Percentiles rank a stretch among this genome's conserved stretches.
phyloP scores from a whole-genome alignment of 2,797 vertebrate genomes.

The Coregonus suidteri region DNA sequence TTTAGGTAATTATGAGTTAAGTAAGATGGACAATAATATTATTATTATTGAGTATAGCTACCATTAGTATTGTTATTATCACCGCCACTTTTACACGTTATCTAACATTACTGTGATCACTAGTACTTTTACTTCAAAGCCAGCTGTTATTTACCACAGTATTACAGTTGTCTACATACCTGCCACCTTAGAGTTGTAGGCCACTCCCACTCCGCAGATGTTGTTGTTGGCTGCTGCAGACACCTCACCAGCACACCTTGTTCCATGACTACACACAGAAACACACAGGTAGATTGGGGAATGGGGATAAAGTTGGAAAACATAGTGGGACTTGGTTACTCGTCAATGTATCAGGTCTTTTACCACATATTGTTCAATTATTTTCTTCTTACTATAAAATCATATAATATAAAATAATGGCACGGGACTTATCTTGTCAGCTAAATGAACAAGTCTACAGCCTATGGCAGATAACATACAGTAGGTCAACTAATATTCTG shows the following conservation, averaged over 20 bases:
- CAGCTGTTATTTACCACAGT: neutral
- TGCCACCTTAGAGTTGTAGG: conserved; percentile 97
- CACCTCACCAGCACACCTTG: conserved; percentile 96
- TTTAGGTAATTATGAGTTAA: too few species aligned
- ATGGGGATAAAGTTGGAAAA: neutral
- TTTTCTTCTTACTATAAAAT: too few species aligned
- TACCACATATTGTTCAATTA: too few species aligned
- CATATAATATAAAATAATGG: too few species aligned
- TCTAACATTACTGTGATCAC: neutral
- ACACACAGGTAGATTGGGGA: conserved; percentile 13
- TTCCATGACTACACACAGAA: conserved; percentile 86
- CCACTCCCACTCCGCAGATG: conserved; percentile 96
- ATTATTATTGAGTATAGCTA: too few species aligned
- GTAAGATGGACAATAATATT: too few species aligned
- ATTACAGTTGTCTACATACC: conserved; percentile 72
- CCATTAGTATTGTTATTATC: too few species aligned
- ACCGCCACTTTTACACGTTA: neutral
- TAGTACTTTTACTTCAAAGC: neutral
- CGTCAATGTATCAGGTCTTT: neutral
- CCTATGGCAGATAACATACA: too few species aligned
- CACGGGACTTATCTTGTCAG: too few species aligned
- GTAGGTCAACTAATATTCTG: too few species aligned
- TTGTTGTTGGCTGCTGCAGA: conserved; percentile 98
- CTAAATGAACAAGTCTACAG: too few species aligned
- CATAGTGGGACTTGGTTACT: neutral